Evolutionary conservation across 2,113 vertebrate genomes (phyloP).

Genomic region (Ochotona princeps): DNA sequence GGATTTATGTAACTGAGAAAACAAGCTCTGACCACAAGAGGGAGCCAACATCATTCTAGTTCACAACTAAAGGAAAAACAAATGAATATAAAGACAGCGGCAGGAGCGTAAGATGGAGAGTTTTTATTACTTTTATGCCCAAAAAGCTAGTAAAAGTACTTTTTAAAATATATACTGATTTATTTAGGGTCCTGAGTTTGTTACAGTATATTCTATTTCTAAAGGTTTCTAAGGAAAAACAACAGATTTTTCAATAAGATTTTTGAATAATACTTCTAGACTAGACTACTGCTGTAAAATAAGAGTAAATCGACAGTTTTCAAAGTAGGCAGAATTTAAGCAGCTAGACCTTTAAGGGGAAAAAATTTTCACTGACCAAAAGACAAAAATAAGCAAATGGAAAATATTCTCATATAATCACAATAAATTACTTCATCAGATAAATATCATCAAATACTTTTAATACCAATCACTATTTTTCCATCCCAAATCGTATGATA

Average conservation of each 20-base stretch:
- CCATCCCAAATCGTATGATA: neutral
- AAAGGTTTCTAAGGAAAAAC: constrained; percentile 27
- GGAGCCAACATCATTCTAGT: constrained; percentile 75
- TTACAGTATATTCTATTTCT: neutral
- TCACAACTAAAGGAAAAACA: constrained; percentile 55
- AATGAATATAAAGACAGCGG: constrained; percentile 43
- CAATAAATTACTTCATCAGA: neutral
- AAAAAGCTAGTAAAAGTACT: constrained; percentile 44
- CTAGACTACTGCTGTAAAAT: constrained; percentile 47
- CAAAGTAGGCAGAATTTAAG: constrained; percentile 48
- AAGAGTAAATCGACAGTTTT: constrained; percentile 38
- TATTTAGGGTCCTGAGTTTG: neutral
- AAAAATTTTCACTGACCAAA: constrained; percentile 19
- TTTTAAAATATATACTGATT: neutral
- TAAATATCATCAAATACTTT: neutral
- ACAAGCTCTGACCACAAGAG: constrained; percentile 76
- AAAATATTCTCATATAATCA: constrained; percentile 18
- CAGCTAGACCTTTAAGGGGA: constrained; percentile 10
- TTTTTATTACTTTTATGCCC: neutral
- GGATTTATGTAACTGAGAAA: constrained; percentile 58
- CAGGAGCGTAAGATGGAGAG: neutral
- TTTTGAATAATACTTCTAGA: constrained; percentile 20
- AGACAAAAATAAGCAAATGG: neutral
- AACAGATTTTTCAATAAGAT: constrained; percentile 49
- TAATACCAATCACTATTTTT: neutral